These are phyloP conservation scores for Ctenicera cuprea DNA, from an alignment of 2,888 invertebrate genomes.

Conservation along the genomic window DNA sequence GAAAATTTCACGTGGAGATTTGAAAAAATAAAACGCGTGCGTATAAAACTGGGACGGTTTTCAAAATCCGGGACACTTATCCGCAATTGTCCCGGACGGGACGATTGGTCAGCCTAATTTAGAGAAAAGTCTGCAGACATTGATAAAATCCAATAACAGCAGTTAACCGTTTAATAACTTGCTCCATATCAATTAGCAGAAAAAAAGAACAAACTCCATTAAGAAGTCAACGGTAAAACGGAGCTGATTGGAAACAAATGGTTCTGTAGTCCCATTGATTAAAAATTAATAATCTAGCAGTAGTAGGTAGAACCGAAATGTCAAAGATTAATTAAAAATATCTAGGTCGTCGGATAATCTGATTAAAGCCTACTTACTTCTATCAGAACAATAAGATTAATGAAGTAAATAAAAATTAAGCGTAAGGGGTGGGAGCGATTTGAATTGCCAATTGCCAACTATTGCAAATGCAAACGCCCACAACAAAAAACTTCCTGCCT, in stretches of 20 bases:
- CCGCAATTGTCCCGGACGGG: too few relatives aligned
- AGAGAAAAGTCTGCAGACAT: too few relatives aligned
- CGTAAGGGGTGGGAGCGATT: background rate
- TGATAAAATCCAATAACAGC: too few relatives aligned
- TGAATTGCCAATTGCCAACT: background rate
- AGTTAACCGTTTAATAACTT: too few relatives aligned
- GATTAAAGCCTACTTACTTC: background rate
- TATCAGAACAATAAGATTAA: conserved; percentile 13
- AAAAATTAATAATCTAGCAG: conserved; percentile 3
- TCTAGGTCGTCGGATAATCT: conserved; percentile 12
- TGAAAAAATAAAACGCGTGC: too few relatives aligned
- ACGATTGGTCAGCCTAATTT: too few relatives aligned
- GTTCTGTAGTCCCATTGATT: background rate
- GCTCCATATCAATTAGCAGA: too few relatives aligned
- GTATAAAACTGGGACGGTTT: too few relatives aligned
- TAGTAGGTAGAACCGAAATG: conserved; percentile 1
- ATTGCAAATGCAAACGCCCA: background rate
- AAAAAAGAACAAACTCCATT: too few relatives aligned
- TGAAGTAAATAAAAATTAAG: background rate
- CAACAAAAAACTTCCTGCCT: background rate
- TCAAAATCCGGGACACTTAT: too few relatives aligned
- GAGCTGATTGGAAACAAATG: background rate
- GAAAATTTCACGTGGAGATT: too few relatives aligned
- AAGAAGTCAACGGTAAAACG: background rate
- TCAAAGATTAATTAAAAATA: conserved; percentile 20